Evolutionary conservation across 2,113 vertebrate species (phyloP), one percentile per base, ranked within the genome.

Genomic region (Microcebus murinus): DNA sequence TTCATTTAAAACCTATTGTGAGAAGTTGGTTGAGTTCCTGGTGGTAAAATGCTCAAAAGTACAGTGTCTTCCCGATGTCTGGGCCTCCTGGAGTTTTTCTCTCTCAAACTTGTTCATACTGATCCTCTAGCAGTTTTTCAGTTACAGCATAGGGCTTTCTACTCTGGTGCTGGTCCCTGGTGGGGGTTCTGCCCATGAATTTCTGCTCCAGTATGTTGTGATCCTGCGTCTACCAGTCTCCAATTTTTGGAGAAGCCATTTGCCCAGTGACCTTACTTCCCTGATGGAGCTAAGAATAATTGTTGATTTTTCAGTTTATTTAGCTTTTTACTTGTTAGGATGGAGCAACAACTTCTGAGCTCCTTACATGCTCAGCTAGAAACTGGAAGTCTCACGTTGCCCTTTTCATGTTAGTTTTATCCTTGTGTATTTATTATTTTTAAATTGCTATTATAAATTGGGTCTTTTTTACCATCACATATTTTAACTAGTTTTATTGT

Each of bases 1-100:
- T 94, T 77, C 61, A 92, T 84, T 90, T 92, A 42, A 94, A 94
- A 36, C 17, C 1, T 74, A 57, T 74, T 42, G 23, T 81, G 57
- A 17, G 15, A 94, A 42, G 48, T 17, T 82, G 3, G 42, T 50
- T 55, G 39, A 29, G 34, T 11, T 50, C 8, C 42, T 59, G 34
- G 34, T 76, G 67, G 12, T 39, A 74, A 74, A 91, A 27, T 31
- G 13, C 77, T 39, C 55, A 23, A 52, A 61, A 59, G 14, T 55
- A 18, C 77, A 42, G 36, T 23, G 10, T 79, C 15, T n/a, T 4
- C 48, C 1, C 4, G 1, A 29, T 73, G 65, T 55, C 13, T 36
- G 17, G 27, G 55, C 10, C 42, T 21, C 27, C 85, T 85, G 17
- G 21, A 85, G 18, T 52, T 90, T 84, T 68, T 70, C 15, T 8